These are phyloP conservation scores for Alauda arvensis DNA, from an alignment of 2,797 vertebrate genomes.

Conservation along the genomic window DNA sequence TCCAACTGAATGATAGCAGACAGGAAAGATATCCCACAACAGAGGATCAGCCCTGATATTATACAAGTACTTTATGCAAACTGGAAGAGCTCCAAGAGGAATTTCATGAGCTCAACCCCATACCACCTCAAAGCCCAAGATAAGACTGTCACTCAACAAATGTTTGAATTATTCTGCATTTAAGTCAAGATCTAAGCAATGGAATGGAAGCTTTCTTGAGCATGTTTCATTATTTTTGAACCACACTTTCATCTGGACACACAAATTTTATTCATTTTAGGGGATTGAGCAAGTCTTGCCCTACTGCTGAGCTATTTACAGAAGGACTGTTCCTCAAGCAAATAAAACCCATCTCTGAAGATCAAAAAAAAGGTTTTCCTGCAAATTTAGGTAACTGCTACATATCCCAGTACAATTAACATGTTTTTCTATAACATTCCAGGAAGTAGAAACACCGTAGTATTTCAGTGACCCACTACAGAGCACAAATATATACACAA, in stretches of 20 bases:
- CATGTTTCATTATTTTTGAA: background rate
- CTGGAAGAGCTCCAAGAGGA: background rate
- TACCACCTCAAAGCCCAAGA: background rate
- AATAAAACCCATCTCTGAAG: background rate
- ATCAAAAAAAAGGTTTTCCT: conserved; percentile 11
- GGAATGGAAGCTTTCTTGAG: background rate
- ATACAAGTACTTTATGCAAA: background rate
- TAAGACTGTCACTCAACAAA: background rate
- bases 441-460: background rate
- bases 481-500: background rate
- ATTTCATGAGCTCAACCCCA: background rate
- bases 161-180: background rate
- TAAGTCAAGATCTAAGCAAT: background rate
- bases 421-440: background rate
- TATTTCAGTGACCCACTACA: background rate
- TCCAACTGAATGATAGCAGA: background rate
- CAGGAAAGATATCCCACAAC: background rate
- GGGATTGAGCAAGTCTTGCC: background rate
- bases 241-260: background rate
- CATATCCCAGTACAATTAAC: background rate
- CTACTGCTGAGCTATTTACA: background rate
- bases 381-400: background rate
- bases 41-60: background rate
- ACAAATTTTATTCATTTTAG: background rate
- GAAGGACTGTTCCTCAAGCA: background rate